Evolutionary conservation across 2,888 invertebrate species (phyloP).

Genomic region (Noctua comes): DNA sequence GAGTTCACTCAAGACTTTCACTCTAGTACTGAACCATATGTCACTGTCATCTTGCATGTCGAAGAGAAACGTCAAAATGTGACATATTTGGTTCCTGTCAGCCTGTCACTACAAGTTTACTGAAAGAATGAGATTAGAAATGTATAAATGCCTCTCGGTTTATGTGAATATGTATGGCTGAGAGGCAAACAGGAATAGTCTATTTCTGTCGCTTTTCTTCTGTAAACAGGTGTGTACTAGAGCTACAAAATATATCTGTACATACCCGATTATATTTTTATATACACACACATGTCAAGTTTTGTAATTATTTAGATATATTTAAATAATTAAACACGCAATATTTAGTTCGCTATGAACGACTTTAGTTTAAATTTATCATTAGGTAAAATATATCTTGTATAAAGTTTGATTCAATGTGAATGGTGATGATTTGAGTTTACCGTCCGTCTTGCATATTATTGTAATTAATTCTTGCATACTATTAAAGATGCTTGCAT

Average conservation of each 20-base stretch:
- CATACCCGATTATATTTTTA: constrained; percentile 38
- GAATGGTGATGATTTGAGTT: constrained; percentile 44
- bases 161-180: not conserved
- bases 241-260: constrained; percentile 8
- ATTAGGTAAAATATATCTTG: constrained; percentile 50
- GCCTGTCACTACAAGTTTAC: not conserved
- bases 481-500: not conserved
- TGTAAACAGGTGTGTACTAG: not conserved
- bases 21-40: constrained; percentile 2
- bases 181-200: not conserved
- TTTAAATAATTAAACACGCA: constrained; percentile 49
- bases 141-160: not conserved
- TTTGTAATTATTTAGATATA: constrained; percentile 41
- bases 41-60: constrained; percentile 10
- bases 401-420: constrained; percentile 23
- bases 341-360: constrained; percentile 60
- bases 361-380: constrained; percentile 61
- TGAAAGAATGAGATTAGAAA: not conserved
- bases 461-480: constrained; percentile 22
- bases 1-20: not conserved
- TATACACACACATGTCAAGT: constrained; percentile 42
- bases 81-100: not conserved
- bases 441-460: constrained; percentile 25
- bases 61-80: not conserved
- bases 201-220: constrained; percentile 1